These are phyloP conservation scores for Metridium senile DNA, from an alignment of 92 coral and sea anemone genomes.

Conservation along the genomic window DNA sequence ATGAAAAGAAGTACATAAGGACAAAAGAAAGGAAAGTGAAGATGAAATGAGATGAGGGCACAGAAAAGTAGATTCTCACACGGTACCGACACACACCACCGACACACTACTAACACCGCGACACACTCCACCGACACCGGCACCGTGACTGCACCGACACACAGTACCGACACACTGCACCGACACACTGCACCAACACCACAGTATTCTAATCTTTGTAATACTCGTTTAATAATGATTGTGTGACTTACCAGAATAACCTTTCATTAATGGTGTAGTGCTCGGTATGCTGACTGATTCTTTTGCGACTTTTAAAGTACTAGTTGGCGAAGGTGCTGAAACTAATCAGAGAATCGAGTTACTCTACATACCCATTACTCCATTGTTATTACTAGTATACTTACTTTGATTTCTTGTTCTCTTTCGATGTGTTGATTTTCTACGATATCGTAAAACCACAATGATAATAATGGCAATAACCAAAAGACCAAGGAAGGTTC, in stretches of 20 bases:
- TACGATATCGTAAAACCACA: neutral
- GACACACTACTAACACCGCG: no score
- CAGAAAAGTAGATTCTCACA: no score
- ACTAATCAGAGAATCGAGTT: neutral
- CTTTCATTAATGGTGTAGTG: slow-evolving; percentile 27
- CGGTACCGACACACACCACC: no score
- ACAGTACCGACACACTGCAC: no score
- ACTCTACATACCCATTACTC: no score
- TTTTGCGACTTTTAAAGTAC: neutral
- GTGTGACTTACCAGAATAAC: slow-evolving; percentile 45
- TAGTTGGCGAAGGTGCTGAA: slow-evolving; percentile 5
- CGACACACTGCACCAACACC: no score
- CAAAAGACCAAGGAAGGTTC: neutral
- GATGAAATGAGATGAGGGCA: no score
- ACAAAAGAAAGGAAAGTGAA: no score
- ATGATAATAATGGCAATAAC: neutral
- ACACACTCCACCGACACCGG: no score
- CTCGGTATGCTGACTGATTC: slow-evolving; percentile 20
- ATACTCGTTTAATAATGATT: neutral
- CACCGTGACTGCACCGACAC: no score
- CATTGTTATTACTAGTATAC: neutral
- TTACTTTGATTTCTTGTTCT: slow-evolving; percentile 11
- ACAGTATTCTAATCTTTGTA: neutral
- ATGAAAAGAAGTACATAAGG: no score
- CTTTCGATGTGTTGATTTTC: neutral